Evolutionary conservation across 2,888 invertebrate species (phyloP).

Genomic region (Emmelina monodactyla): DNA sequence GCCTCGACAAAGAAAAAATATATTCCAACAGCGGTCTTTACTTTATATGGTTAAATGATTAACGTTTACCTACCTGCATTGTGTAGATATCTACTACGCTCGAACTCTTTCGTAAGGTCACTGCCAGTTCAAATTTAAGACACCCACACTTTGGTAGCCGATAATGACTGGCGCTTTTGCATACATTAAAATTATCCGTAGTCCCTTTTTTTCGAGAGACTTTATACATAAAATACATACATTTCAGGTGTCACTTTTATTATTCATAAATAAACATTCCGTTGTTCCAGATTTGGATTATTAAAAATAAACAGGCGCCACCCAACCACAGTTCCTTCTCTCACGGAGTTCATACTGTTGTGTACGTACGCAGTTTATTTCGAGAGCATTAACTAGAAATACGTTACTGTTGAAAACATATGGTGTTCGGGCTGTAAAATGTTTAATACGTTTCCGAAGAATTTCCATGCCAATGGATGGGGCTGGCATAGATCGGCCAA

Average conservation of each 20-base stretch:
- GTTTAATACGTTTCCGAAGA: constrained; percentile 49
- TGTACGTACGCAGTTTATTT: constrained; percentile 22
- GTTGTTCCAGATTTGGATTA: constrained; percentile 21
- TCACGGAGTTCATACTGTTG: constrained; percentile 16
- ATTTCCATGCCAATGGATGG: constrained; percentile 55
- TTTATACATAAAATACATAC: neutral
- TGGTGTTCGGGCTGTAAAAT: constrained; percentile 16
- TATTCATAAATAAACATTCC: constrained; percentile 4
- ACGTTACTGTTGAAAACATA: constrained; percentile 15
- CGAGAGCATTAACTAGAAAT: constrained; percentile 17
- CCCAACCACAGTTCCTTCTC: constrained; percentile 16
- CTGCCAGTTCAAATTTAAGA: no score
- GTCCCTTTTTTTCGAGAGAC: no score
- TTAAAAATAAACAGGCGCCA: constrained; percentile 21
- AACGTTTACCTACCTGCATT: no score
- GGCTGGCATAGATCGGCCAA: constrained; percentile 46
- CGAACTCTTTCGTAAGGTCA: no score
- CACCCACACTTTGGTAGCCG: no score
- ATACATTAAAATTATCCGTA: no score
- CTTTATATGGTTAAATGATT: no score
- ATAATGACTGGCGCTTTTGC: no score
- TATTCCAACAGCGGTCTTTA: no score
- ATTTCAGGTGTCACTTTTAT: neutral
- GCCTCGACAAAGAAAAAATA: no score
- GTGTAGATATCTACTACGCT: no score